Evolutionary conservation across 30 jellyfish, hydroid and myxozoan genomes (phyloP).

Genomic region (Morbakka virulenta): DNA sequence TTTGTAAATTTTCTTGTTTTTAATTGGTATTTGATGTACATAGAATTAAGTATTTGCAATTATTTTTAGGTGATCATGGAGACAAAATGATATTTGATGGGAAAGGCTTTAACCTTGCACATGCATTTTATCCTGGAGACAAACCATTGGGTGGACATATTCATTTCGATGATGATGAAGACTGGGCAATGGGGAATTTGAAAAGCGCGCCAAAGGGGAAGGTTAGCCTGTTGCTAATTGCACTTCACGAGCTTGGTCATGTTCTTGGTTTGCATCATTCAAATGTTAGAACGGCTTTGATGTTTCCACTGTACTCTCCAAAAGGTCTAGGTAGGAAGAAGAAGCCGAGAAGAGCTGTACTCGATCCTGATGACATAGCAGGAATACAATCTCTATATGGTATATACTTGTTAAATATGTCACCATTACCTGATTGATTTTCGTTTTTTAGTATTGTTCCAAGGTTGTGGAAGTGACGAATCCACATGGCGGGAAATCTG

Average conservation of each 20-base stretch:
- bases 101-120: slow-evolving; percentile 67
- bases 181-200: slow-evolving; percentile 67
- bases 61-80: no score
- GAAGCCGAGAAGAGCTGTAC: neutral
- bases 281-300: slow-evolving; percentile 22
- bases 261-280: slow-evolving; percentile 62
- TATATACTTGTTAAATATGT: no score
- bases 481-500: no score
- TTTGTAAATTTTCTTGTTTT: no score
- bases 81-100: slow-evolving; percentile 86
- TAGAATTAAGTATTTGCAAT: no score
- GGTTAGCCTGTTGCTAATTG: slow-evolving; percentile 47
- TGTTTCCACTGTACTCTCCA: slow-evolving; percentile 53
- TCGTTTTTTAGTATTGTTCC: no score
- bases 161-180: slow-evolving; percentile 86
- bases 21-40: no score
- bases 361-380: slow-evolving; percentile 58
- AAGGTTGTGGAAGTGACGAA: no score
- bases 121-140: slow-evolving; percentile 76
- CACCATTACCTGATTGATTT: no score
- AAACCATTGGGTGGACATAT: slow-evolving; percentile 76
- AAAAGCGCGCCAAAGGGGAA: slow-evolving; percentile 10
- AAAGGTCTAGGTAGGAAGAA: no score
- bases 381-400: slow-evolving; percentile 71
- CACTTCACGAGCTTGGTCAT: slow-evolving; percentile 80